A percentile compares a stretch with the other conserved stretches of the same genome.
These are phyloP conservation scores for Galerucella nymphaeae DNA, from an alignment of 2,888 invertebrate species.

Conservation along the genomic window DNA sequence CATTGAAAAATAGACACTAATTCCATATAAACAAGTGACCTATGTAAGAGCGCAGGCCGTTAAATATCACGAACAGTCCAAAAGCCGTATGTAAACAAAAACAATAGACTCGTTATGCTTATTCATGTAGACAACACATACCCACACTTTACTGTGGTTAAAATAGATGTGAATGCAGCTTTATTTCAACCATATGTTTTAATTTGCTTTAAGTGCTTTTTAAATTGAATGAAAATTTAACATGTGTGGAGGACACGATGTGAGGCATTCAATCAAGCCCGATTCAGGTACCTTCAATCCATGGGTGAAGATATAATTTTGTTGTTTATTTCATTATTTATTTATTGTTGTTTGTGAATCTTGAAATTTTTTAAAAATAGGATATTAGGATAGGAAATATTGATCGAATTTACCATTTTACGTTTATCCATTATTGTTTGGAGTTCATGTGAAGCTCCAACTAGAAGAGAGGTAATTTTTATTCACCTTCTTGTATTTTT, in stretches of 20 bases:
- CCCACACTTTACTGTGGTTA: slow-evolving; percentile 24
- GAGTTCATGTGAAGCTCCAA: no score
- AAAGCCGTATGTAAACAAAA: slow-evolving; percentile 22
- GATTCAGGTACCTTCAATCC: slow-evolving; percentile 8
- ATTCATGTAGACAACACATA: slow-evolving; percentile 13
- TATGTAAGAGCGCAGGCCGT: slow-evolving; percentile 19
- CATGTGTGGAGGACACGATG: slow-evolving; percentile 20
- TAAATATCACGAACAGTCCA: slow-evolving; percentile 22
- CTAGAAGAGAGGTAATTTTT: no score
- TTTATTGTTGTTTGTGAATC: neutral
- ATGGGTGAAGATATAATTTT: neutral
- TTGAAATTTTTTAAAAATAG: no score
- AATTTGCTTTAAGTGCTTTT: slow-evolving; percentile 33
- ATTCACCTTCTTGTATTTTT: no score
- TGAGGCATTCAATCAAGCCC: neutral
- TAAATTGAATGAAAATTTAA: slow-evolving; percentile 34
- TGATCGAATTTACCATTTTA: no score
- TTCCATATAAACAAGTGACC: slow-evolving; percentile 17
- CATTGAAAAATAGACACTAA: neutral
- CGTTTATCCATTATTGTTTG: no score
- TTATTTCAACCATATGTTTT: slow-evolving; percentile 32
- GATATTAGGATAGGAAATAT: no score
- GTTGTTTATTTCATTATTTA: neutral
- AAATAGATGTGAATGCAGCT: slow-evolving; percentile 20
- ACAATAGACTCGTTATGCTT: slow-evolving; percentile 21